These are phyloP conservation scores for Brachyptera putata DNA, from an alignment of 2,888 invertebrate genomes.

Conservation along the genomic window DNA sequence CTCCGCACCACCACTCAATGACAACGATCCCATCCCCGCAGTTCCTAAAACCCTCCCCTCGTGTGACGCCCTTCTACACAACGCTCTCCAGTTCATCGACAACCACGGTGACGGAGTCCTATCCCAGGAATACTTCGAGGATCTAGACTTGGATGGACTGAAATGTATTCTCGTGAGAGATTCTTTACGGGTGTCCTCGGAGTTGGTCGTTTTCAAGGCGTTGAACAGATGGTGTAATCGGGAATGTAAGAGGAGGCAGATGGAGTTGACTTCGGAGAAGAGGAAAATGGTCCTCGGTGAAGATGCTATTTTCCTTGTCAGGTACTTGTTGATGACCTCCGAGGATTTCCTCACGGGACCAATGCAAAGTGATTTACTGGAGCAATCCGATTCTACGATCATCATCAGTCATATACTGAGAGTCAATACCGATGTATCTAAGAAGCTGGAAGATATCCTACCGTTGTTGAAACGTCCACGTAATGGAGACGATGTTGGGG, in stretches of 20 bases:
- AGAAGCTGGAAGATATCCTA: slow-evolving; percentile 50
- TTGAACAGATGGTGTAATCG: slow-evolving; percentile 58
- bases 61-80: slow-evolving; percentile 61
- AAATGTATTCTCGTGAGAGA: slow-evolving; percentile 62
- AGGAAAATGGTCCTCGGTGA: slow-evolving; percentile 49
- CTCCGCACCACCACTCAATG: slow-evolving; percentile 34
- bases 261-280: slow-evolving; percentile 51
- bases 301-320: slow-evolving; percentile 50
- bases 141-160: slow-evolving; percentile 61
- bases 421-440: slow-evolving; percentile 37
- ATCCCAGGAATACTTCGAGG: slow-evolving; percentile 53
- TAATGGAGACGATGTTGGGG: slow-evolving; percentile 37
- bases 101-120: slow-evolving; percentile 53
- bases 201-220: slow-evolving; percentile 49
- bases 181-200: slow-evolving; percentile 60
- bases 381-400: slow-evolving; percentile 49
- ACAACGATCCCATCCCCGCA: slow-evolving; percentile 42
- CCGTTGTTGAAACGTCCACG: slow-evolving; percentile 48
- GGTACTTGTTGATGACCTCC: slow-evolving; percentile 63
- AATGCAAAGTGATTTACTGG: slow-evolving; percentile 52
- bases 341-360: slow-evolving; percentile 60
- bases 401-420: slow-evolving; percentile 39
- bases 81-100: slow-evolving; percentile 62
- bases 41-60: slow-evolving; percentile 40
- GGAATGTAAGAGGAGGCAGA: slow-evolving; percentile 52